These are phyloP conservation scores for Phylloscopus collybita DNA, from an alignment of 2,797 vertebrate species.

Conservation along the genomic window DNA sequence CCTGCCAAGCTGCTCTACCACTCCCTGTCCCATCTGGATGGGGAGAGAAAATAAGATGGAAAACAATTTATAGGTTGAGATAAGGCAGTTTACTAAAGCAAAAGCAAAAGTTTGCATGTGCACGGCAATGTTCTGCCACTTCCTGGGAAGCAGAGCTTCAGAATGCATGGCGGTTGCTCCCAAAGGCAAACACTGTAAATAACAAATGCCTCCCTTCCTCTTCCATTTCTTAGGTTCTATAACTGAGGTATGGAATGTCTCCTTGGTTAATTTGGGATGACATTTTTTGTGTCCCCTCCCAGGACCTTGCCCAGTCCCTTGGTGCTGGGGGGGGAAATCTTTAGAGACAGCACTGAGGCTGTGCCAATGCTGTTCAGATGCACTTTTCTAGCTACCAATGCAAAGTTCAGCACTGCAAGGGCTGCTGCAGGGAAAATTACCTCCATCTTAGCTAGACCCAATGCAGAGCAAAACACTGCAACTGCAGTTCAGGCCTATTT, in stretches of 20 bases:
- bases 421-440: background rate
- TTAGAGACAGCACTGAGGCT: background rate
- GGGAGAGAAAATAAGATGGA: background rate
- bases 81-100: background rate
- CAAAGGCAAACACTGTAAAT: background rate
- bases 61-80: background rate
- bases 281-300: background rate
- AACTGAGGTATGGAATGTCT: background rate
- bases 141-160: background rate
- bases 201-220: fast-evolving
- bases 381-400: background rate
- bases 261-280: background rate
- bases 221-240: background rate
- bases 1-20: background rate
- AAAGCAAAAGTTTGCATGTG: background rate
- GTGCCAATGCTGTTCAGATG: background rate
- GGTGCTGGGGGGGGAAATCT: background rate
- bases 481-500: background rate
- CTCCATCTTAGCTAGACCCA: background rate
- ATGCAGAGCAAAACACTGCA: background rate
- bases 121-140: background rate
- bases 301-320: background rate
- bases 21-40: background rate
- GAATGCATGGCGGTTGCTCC: fast-evolving
- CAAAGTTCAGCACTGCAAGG: background rate